Base-by-base conservation (phyloP, 2,888 invertebrate genomes). In the Schrankia costaestrigalis region DNA sequence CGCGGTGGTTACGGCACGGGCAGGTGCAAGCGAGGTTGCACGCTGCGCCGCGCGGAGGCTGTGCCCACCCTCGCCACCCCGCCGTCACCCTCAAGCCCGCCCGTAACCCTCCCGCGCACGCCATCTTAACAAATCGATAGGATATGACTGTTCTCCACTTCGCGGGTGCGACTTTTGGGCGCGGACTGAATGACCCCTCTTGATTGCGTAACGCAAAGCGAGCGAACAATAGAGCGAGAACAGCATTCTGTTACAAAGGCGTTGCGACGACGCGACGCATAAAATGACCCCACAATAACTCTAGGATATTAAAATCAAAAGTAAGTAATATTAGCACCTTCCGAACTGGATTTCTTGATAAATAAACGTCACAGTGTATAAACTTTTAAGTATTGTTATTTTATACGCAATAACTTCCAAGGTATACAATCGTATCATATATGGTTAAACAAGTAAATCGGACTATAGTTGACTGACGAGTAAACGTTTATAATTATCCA, bases 91-190 rank as follows among this genome's bases (percentile, higher is more conserved):
- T 63, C 68, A 56, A 62, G 57, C 62, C 62, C 61, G 55, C 55
- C 61, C 67, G 53, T 54, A 50, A 55, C 59, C 69, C 66, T 58
- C 72, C 75, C 77, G 72, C 76, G 72, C 69, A 73, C 83, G 81
- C 86, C 88, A 84, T 89, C 89, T 89, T 89, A 87, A 89, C 89
- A 88, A 89, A 89, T 89, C 89, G 89, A 89, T 89, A 89, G 88
- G 86, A 89, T 89, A 87, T 88, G 87, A 89, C 86, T 87, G 84
- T 86, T 86, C 87, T 85, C 84, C 78, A 83, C 79, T 80, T 81
- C 80, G 81, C 82, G 82, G 74, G 75, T 78, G 73, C 78, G 78
- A 84, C 84, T 83, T 86, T 87, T 78, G 82, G 86, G 83, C 72
- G 83, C 78, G 78, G 79, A 78, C 80, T 65, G 71, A 78, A 76